Conservation (phyloP, 2,888 invertebrate species). For the Subacronicta megacephala region DNA sequence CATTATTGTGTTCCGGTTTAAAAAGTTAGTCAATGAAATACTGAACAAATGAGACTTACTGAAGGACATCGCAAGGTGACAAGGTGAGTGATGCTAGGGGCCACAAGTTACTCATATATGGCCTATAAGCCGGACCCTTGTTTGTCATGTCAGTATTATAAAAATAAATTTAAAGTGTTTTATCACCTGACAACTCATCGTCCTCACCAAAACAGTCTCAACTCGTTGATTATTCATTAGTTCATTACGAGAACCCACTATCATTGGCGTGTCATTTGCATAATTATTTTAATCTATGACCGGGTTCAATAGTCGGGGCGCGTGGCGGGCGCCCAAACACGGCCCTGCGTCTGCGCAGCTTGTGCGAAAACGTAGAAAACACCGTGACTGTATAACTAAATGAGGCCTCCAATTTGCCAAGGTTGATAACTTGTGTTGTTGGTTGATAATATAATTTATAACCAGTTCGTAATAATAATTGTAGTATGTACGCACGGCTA, state of each 20-base stretch:
- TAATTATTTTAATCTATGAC: conserved; percentile 66
- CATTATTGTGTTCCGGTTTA: too few relatives aligned
- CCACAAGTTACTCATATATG: too few relatives aligned
- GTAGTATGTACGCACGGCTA: too few relatives aligned
- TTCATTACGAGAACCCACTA: conserved; percentile 19
- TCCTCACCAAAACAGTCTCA: neutral
- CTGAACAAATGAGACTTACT: too few relatives aligned
- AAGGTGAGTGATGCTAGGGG: too few relatives aligned
- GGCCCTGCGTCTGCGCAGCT: conserved; percentile 41
- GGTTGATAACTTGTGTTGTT: too few relatives aligned
- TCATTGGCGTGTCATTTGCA: conserved; percentile 47
- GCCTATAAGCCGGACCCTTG: too few relatives aligned
- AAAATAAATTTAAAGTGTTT: neutral
- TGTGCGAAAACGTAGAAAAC: conserved; percentile 31
- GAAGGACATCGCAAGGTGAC: too few relatives aligned
- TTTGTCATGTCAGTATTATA: neutral
- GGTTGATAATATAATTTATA: too few relatives aligned
- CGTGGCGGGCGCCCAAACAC: conserved; percentile 64
- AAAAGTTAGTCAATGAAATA: too few relatives aligned
- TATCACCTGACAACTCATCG: too few relatives aligned
- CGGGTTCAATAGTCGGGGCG: conserved; percentile 76
- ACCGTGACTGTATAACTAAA: conserved; percentile 22
- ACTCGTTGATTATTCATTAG: conserved; percentile 29
- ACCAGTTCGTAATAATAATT: too few relatives aligned
- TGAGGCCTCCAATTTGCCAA: neutral